Conservation (phyloP, 2,113 vertebrate genomes). For the Xiphorhynchus elegans region DNA sequence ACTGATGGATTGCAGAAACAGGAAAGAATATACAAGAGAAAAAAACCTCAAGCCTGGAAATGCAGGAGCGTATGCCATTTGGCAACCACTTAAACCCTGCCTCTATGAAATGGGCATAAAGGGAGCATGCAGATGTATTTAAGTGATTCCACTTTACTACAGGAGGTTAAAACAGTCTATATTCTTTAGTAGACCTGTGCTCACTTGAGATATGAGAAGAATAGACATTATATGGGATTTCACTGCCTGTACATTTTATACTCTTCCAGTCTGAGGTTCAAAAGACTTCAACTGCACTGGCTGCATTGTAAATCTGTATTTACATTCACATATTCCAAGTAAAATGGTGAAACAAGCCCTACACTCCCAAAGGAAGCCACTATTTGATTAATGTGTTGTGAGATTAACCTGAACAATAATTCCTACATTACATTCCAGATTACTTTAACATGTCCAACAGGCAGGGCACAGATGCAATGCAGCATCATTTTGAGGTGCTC, state of each 20-base stretch:
- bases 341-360: not conserved
- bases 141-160: not conserved
- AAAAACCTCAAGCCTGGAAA: not conserved
- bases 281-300: not conserved
- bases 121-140: not conserved
- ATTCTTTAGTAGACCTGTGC: not conserved
- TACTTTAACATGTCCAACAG: not conserved
- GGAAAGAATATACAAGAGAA: not conserved
- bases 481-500: not conserved
- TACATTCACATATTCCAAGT: not conserved
- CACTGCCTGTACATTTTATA: not conserved
- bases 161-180: not conserved
- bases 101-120: not conserved
- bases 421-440: not conserved
- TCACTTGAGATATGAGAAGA: not conserved
- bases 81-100: not conserved
- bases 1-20: not conserved
- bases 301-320: conserved; percentile 1
- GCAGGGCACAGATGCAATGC: not conserved
- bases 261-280: not conserved
- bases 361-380: not conserved
- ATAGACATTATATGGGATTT: not conserved
- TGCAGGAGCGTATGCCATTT: not conserved
- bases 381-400: conserved; percentile 14
- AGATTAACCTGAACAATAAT: not conserved